phyloP scores from a whole-genome alignment of 1,140 invertebrate species.

The Rhagoletis pomonella region DNA sequence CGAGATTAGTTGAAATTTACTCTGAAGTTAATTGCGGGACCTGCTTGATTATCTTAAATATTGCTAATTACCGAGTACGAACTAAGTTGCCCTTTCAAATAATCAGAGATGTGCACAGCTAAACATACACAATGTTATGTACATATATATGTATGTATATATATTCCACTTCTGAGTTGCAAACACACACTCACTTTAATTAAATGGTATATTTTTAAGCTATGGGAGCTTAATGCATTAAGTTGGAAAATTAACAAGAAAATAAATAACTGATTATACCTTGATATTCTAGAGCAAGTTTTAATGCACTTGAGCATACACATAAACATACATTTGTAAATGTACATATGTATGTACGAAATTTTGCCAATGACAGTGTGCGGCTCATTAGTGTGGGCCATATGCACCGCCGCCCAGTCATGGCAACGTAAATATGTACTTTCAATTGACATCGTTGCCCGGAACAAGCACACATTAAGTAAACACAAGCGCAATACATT shows the following conservation, averaged over 20 bases:
- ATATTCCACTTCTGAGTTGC: not conserved
- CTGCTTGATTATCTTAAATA: no score
- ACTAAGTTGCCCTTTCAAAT: no score
- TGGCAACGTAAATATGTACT: not conserved
- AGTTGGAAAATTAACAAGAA: not conserved
- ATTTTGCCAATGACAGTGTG: slow-evolving; percentile 8
- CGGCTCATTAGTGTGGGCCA: slow-evolving; percentile 42
- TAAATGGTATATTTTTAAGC: not conserved
- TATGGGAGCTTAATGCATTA: not conserved
- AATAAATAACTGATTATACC: not conserved
- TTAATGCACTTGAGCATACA: not conserved
- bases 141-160: not conserved
- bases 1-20: no score
- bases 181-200: not conserved
- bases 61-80: no score
- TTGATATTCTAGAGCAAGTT: not conserved
- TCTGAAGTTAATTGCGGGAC: no score
- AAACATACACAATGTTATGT: not conserved
- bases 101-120: not conserved
- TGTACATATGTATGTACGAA: not conserved
- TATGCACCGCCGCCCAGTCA: not conserved
- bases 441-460: slow-evolving; percentile 14
- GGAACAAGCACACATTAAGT: slow-evolving; percentile 3
- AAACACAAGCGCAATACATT: slow-evolving; percentile 19
- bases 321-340: not conserved